Evolutionary conservation across 53 echinoderm and acorn worm genomes (phyloP).

Genomic region (Patiria pectinifera): DNA sequence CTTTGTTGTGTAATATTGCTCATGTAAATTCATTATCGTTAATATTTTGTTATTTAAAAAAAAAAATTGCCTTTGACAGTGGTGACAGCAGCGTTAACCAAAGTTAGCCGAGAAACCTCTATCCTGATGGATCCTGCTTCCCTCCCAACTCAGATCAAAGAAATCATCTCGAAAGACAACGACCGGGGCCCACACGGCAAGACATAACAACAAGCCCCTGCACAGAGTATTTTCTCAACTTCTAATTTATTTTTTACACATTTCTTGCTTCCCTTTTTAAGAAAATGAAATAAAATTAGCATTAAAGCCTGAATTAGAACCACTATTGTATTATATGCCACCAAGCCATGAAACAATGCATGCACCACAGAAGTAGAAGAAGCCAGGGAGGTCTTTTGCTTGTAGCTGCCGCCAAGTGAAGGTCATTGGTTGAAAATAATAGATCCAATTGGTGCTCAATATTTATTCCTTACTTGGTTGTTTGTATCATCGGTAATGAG

Average conservation of each 20-base stretch:
- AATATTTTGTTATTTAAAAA: not conserved
- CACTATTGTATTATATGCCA: too few species aligned
- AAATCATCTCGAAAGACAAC: constrained; percentile 65
- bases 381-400: too few species aligned
- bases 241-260: constrained; percentile 2
- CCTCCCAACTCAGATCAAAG: constrained; percentile 76
- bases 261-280: not conserved
- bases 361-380: too few species aligned
- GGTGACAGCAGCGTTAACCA: constrained; percentile 80
- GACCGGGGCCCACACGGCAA: not conserved
- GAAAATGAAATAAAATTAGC: not conserved
- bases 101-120: constrained; percentile 86
- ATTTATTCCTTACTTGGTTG: too few species aligned
- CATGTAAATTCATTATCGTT: too few species aligned
- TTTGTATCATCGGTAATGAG: too few species aligned
- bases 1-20: too few species aligned
- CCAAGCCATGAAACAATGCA: too few species aligned
- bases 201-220: constrained; percentile 39
- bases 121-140: constrained; percentile 79
- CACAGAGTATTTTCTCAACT: not conserved
- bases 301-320: too few species aligned
- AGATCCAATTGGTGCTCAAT: too few species aligned
- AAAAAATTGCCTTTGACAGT: constrained; percentile 60
- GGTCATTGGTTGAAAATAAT: too few species aligned
- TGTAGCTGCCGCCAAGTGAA: too few species aligned